A percentile compares a stretch with the other conserved stretches of the same genome.
These are phyloP conservation scores for Acleris emargana DNA, from an alignment of 2,888 invertebrate genomes.

Conservation along the genomic window DNA sequence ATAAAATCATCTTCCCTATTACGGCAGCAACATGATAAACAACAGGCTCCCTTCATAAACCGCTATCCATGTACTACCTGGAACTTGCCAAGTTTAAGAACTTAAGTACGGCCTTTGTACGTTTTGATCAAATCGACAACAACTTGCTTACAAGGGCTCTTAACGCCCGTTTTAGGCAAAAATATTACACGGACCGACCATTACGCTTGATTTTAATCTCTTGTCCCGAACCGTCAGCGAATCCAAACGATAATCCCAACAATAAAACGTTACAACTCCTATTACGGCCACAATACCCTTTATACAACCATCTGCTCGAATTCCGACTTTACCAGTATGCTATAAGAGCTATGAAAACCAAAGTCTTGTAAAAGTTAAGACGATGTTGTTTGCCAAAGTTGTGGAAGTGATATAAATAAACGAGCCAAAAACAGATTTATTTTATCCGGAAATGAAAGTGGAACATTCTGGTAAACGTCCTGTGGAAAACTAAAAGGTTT, in stretches of 20 bases:
- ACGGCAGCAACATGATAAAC: too few species aligned
- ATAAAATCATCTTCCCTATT: too few species aligned
- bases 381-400: constrained; percentile 1
- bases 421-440: constrained; percentile 9
- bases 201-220: background rate
- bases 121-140: too few species aligned
- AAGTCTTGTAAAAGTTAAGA: background rate
- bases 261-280: constrained; percentile 3
- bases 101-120: too few species aligned
- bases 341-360: background rate
- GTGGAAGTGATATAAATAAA: constrained; percentile 17
- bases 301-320: background rate
- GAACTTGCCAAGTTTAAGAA: too few species aligned
- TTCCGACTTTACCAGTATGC: constrained; percentile 3
- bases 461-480: background rate
- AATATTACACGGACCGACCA: background rate
- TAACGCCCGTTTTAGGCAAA: too few species aligned
- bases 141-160: too few species aligned
- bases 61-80: too few species aligned
- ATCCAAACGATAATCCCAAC: background rate
- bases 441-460: constrained; percentile 21
- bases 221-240: background rate
- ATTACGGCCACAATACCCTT: background rate
- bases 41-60: too few species aligned
- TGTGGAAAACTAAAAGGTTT: background rate